Base-by-base conservation (phyloP, 2,888 invertebrate species). In the Rhingia rostrata region DNA sequence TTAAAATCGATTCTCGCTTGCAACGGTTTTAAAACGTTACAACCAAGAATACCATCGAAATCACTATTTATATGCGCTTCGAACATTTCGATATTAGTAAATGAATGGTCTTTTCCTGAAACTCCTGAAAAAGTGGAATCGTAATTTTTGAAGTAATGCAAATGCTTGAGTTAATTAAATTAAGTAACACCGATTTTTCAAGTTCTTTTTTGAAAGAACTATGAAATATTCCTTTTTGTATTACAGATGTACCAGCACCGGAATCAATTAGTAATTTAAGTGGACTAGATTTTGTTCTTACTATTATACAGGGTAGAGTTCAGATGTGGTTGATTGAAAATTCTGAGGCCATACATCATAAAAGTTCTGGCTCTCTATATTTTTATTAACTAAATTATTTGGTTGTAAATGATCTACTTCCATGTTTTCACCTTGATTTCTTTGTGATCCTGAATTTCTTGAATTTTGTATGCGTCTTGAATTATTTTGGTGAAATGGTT, bases 1-100 rank as follows among this genome's bases (percentile, higher is more conserved):
- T 37, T 9, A 22, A 56, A 12, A 9, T 54, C 67, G n/a, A 67
- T 41, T 32, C n/a, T 43, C 2, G 66, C 30, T 33, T 56, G 56
- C 6, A 69, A 37, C 1, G 69, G 56, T 6, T 14, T 22, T 12
- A 22, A 22, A 22, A 22, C 22, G 22, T 22, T 47, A 47, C 12
- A 47, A 12, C 47, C 47, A 12, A 47, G 47, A 10, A n/a, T 47
- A 6, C 47, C 47, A 47, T 47, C 47, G 12, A 47, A 47, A 47
- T 47, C 47, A 10, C 12, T n/a, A 47, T 47, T 47, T 12, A 47
- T 4, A 10, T 47, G 10, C 6, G n/a, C 12, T 12, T 47, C 47
- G 12, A 47, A n/a, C 12, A 47, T 22, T 64, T 64, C 43, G 1
- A 49, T 7, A n/a, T 22, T 63, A 33, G 66, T 14, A 22, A 22